Base-by-base conservation (phyloP, 23 tunicate genomes). In the Diplosoma virens region DNA sequence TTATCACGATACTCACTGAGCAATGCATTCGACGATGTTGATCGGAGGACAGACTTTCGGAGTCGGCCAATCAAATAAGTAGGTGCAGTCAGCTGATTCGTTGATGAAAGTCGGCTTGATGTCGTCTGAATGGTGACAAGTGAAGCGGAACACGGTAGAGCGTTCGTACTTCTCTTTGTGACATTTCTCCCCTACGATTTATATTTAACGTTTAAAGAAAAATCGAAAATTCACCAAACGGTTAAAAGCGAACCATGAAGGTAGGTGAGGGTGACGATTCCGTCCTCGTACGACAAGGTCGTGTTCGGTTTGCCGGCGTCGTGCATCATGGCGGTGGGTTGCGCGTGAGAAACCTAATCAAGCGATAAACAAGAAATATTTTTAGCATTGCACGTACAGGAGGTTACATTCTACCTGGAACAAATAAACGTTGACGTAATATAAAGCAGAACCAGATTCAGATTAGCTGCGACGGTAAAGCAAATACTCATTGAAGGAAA, bases 11-110 rank as follows among this genome's bases (percentile, higher is more conserved):
- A 58, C 81, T 72, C 47, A 87, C 94, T 71, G 75, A 14, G 86
- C 86, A 11, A 83, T 53, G 78, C 94, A 87, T 30, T 58, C 71
- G 52, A 87, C 72, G 28, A 70, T 75, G 52, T 74, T 80, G 73
- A 80, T 81, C 66, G 94, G 94, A 27, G 94, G 94, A 67, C 94
- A 87, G 31, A 67, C 94, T n/a, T 56, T 25, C 18, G 94, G 77
- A 3, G 94, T 87, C 68, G 82, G 94, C 86, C 86, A 87, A 63
- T 87, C 79, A 67, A 87, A 81, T 21, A 64, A 25, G 71, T 80
- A 80, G 31, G 78, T 80, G 79, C 94, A 87, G 56, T 79, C 92
- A 33, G 64, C 73, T 45, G 73, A 23, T 33, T 86, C 92, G 58
- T 79, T 79, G 58, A 86, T 86, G 48, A 77, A 84, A 36, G 78